Conservation (phyloP, 2,797 vertebrate genomes). For the Prionace glauca region DNA sequence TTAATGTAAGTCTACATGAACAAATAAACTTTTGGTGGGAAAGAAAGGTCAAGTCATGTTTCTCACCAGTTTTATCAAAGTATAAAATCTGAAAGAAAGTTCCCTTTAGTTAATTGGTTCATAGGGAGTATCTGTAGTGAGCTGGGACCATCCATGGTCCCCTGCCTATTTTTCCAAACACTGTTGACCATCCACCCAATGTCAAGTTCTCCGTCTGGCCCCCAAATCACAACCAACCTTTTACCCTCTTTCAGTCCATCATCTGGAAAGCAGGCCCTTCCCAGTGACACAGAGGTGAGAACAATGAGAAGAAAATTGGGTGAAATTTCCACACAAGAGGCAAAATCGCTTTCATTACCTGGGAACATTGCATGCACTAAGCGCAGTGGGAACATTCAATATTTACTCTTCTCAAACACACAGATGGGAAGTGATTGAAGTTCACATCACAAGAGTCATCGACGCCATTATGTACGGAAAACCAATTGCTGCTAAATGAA, state of each 20-base stretch:
- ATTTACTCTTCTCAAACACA: constrained; percentile 13
- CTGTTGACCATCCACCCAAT: background rate
- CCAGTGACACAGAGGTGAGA: background rate
- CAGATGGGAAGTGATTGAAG: background rate
- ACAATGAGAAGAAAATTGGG: background rate
- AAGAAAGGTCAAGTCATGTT: too few relatives aligned
- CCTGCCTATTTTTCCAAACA: background rate
- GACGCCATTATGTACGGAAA: background rate
- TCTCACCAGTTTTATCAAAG: background rate
- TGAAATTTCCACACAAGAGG: background rate
- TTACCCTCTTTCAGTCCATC: background rate
- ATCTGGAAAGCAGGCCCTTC: background rate
- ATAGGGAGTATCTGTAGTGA: background rate
- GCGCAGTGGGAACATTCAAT: constrained; percentile 18
- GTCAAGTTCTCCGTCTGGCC: background rate
- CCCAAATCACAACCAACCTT: background rate
- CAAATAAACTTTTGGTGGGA: too few relatives aligned
- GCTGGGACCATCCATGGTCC: background rate
- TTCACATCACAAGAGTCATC: background rate
- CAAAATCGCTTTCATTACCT: background rate
- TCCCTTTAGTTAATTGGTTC: background rate
- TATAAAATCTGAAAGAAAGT: background rate
- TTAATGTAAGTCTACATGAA: too few relatives aligned
- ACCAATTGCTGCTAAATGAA: background rate
- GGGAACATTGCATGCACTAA: background rate